phyloP scores from a whole-genome alignment of 2,888 invertebrate genomes.

The Rhagonycha lutea region DNA sequence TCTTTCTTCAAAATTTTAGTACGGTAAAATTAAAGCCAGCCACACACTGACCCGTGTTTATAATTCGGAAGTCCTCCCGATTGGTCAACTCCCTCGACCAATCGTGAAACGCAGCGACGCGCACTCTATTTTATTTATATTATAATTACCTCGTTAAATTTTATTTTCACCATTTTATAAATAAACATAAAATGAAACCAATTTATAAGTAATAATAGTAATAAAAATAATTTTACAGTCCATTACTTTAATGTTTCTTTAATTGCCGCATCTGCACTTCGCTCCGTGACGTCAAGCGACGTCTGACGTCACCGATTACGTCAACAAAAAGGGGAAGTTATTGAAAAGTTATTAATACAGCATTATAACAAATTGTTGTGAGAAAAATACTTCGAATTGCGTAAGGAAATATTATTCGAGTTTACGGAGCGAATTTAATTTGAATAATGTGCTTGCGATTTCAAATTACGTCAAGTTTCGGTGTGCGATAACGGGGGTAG shows the following conservation, averaged over 20 bases:
- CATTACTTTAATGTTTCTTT: neutral
- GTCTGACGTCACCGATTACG: neutral
- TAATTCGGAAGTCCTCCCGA: neutral
- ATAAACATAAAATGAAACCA: neutral
- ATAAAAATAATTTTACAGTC: neutral
- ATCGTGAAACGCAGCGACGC: neutral
- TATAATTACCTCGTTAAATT: neutral
- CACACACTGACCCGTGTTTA: neutral
- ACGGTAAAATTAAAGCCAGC: neutral
- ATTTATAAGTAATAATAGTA: neutral
- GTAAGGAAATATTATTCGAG: neutral
- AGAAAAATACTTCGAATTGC: neutral
- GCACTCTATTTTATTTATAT: neutral
- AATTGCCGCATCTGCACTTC: neutral
- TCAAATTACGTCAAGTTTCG: neutral
- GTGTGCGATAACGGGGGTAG: neutral
- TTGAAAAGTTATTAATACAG: neutral
- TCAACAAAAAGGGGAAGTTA: neutral
- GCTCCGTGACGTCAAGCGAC: neutral
- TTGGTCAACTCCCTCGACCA: neutral
- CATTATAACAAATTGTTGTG: neutral
- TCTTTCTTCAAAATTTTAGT: neutral
- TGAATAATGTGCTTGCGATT: neutral
- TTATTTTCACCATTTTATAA: neutral
- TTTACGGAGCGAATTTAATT: neutral